These are phyloP conservation scores for Mythimna vitellina DNA, from an alignment of 2,888 invertebrate species.

Conservation along the genomic window DNA sequence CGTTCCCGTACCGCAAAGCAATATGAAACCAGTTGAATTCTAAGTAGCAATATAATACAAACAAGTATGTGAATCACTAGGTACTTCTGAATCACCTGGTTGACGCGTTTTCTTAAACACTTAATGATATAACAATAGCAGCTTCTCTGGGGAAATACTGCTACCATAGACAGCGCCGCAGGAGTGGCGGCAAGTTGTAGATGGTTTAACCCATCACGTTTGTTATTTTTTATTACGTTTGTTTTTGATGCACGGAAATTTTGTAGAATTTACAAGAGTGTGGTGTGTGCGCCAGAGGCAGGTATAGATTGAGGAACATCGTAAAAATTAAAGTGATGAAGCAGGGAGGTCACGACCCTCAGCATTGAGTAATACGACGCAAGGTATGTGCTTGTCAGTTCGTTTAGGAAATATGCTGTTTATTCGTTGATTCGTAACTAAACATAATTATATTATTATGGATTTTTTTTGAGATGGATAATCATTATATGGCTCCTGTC, in stretches of 20 bases:
- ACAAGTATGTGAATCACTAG: slow-evolving; percentile 19
- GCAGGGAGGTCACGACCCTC: too few species aligned
- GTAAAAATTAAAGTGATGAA: too few species aligned
- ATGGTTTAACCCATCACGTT: neutral
- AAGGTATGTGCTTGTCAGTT: neutral
- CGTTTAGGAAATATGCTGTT: neutral
- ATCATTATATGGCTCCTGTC: too few species aligned
- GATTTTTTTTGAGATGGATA: too few species aligned
- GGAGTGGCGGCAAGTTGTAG: neutral
- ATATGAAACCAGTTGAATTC: slow-evolving; percentile 4
- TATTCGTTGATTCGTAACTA: neutral
- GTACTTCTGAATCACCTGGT: neutral
- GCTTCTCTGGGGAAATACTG: slow-evolving; percentile 7
- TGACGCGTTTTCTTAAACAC: neutral
- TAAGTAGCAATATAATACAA: neutral
- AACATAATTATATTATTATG: too few species aligned
- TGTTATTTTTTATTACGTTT: neutral
- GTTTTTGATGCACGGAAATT: neutral
- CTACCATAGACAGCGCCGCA: too few species aligned
- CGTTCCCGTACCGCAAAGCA: neutral
- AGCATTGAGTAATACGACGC: too few species aligned
- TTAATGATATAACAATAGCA: neutral
- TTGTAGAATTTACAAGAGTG: neutral
- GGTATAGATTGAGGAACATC: too few species aligned
- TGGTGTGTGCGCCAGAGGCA: too few species aligned